Evolutionary conservation across 2,797 vertebrate genomes (phyloP).

Genomic region (Melanotaenia nigrans): DNA sequence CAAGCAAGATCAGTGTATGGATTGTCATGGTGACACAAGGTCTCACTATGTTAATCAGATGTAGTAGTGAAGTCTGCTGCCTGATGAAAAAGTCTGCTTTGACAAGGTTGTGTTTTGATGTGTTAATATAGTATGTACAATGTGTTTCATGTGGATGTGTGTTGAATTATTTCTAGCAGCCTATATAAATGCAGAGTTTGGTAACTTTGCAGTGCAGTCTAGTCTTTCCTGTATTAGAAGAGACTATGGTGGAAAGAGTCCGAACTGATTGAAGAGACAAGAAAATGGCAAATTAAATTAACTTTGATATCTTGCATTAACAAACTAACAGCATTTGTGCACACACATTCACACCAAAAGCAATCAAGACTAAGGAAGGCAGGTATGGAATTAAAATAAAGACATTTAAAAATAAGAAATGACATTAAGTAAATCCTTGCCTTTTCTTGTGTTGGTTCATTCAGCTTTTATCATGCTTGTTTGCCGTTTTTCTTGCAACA

Average conservation of each 20-base stretch:
- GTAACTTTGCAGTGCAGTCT: neutral
- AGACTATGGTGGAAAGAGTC: neutral
- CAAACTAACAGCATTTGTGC: neutral
- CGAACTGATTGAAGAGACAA: neutral
- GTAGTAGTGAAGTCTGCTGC: neutral
- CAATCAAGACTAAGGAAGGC: neutral
- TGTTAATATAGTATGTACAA: constrained; percentile 1
- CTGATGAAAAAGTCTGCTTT: neutral
- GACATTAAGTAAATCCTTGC: neutral
- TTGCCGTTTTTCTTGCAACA: neutral
- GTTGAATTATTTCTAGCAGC: neutral
- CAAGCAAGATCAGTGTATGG: neutral
- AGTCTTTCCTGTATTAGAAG: neutral
- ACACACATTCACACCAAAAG: neutral
- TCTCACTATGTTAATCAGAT: neutral
- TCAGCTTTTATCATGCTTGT: neutral
- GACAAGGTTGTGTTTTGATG: neutral
- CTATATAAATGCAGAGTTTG: neutral
- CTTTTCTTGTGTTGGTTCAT: neutral
- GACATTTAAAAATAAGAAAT: neutral
- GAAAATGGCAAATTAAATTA: neutral
- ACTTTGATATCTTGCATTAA: neutral
- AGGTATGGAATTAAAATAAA: neutral
- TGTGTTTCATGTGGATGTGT: neutral
- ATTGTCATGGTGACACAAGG: neutral